phyloP scores from a whole-genome alignment of 2,888 invertebrate genomes.

The Steromphala cineraria region DNA sequence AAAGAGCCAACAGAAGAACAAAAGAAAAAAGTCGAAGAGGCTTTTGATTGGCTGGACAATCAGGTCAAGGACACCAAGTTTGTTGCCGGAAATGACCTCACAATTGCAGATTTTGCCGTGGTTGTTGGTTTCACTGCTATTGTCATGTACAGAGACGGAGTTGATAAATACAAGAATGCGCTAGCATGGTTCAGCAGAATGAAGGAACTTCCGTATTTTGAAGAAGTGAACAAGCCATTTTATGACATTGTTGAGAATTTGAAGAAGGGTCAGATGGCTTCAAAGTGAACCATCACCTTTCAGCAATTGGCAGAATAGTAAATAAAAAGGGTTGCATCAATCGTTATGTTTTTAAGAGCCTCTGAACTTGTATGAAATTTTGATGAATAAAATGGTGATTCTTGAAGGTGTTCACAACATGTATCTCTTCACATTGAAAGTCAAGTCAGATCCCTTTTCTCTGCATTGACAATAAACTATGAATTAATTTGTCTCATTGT shows the following conservation, averaged over 20 bases:
- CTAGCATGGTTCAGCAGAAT: not conserved
- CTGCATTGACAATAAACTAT: too few relatives aligned
- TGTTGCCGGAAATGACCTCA: conserved; percentile 84
- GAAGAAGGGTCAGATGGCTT: not conserved
- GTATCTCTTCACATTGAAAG: too few relatives aligned
- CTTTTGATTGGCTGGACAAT: conserved; percentile 50
- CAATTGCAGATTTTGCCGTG: conserved; percentile 86
- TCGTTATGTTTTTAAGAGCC: too few relatives aligned
- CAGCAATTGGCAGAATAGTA: too few relatives aligned
- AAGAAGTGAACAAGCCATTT: not conserved
- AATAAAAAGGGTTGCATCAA: too few relatives aligned
- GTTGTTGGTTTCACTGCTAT: conserved; percentile 80
- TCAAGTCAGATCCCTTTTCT: too few relatives aligned
- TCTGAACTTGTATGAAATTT: too few relatives aligned
- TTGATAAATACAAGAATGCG: conserved; percentile 34
- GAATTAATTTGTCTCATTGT: too few relatives aligned
- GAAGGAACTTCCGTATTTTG: not conserved
- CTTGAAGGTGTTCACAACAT: too few relatives aligned
- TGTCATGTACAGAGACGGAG: conserved; percentile 78
- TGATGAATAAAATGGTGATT: too few relatives aligned
- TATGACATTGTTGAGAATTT: not conserved
- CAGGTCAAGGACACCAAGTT: conserved; percentile 80
- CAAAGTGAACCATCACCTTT: too few relatives aligned
- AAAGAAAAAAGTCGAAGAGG: conserved; percentile 47
- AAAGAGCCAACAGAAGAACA: conserved; percentile 50